These are phyloP conservation scores for Epirrhoe alternata DNA, from an alignment of 2,888 invertebrate genomes.

Conservation along the genomic window DNA sequence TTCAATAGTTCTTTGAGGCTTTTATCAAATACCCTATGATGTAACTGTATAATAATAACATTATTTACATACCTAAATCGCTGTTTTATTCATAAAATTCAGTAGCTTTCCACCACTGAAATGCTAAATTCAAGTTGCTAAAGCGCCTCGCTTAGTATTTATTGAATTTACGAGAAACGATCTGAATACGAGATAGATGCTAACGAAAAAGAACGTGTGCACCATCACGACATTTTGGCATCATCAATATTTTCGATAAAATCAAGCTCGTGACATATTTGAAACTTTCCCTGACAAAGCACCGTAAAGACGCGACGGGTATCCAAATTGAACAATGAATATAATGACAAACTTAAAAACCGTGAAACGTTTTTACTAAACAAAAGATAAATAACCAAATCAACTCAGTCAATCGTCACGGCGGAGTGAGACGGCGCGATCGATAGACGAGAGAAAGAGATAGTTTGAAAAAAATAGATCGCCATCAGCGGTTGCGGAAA, in stretches of 20 bases:
- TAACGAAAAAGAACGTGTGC: slow-evolving; percentile 47
- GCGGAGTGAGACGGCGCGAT: slow-evolving; percentile 35
- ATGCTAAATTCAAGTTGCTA: slow-evolving; percentile 31
- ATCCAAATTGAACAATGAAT: slow-evolving; percentile 47
- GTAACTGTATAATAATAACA: background rate
- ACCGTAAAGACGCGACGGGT: slow-evolving; percentile 47
- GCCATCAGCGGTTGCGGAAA: slow-evolving; percentile 46
- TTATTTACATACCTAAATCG: slow-evolving; percentile 1
- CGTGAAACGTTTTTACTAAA: slow-evolving; percentile 54
- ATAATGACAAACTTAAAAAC: slow-evolving; percentile 49
- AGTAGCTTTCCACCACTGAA: slow-evolving; percentile 22
- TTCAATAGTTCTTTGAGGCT: background rate
- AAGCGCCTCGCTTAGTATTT: slow-evolving; percentile 42
- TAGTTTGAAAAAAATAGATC: slow-evolving; percentile 44
- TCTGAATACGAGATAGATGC: slow-evolving; percentile 51
- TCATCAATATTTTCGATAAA: slow-evolving; percentile 48
- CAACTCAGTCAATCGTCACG: slow-evolving; percentile 50
- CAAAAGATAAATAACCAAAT: slow-evolving; percentile 58
- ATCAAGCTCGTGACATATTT: slow-evolving; percentile 55
- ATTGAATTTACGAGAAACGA: slow-evolving; percentile 48
- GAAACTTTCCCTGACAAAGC: slow-evolving; percentile 55
- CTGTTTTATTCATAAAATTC: slow-evolving; percentile 24
- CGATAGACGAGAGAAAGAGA: slow-evolving; percentile 46
- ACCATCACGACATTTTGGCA: slow-evolving; percentile 37
- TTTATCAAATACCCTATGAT: background rate